Evolutionary conservation across 2,113 vertebrate species (phyloP), one percentile per base, ranked within the genome.

Genomic region (Monopterus albus): DNA sequence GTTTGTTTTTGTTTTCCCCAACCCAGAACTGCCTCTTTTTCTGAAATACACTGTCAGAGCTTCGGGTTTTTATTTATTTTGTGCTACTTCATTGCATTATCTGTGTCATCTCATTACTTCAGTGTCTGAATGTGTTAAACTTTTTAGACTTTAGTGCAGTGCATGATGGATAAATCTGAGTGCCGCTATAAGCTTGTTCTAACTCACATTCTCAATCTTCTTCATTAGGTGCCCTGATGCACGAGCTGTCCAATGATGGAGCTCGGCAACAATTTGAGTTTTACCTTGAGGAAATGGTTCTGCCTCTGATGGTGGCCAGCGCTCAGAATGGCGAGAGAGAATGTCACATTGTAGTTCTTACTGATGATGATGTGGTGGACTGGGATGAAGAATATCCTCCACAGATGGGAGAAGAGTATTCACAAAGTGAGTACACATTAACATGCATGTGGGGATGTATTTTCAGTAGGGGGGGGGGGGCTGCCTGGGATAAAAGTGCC

Each of bases 341-440:
- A 61, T 99, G 98, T 79, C 98, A 99, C 87, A 98, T 99, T 18
- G 98, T 99, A 18, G 98, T 99, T 67, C 95, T 99, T 28, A 99
- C 98, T 2, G 98, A 99, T 23, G 98, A 99, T 49, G 98, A 99
- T 59, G 97, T 99, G 50, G 98, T 99, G 61, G 98, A 99, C 90
- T 99, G 98, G 98, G 98, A 99, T 75, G 98, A 99, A 88, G 98
- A 99, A 63, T 99, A 99, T 62, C 98, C 98, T 0, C 98, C 98
- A 2, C 98, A 98, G 86, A 99, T 99, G 98, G 98, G 98, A 82
- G 97, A 99, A 66, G 98, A 99, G 45, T 99, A 99, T 92, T 98
- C 98, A 40, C 98, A 99, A 86, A 99, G 98, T 99, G 88, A 94
- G 95, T 47, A 20, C 13, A 40, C 18, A 20, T 11, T 14, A 26